Base-by-base conservation (phyloP, 1,140 invertebrate species). In the Acarapis woodi region DNA sequence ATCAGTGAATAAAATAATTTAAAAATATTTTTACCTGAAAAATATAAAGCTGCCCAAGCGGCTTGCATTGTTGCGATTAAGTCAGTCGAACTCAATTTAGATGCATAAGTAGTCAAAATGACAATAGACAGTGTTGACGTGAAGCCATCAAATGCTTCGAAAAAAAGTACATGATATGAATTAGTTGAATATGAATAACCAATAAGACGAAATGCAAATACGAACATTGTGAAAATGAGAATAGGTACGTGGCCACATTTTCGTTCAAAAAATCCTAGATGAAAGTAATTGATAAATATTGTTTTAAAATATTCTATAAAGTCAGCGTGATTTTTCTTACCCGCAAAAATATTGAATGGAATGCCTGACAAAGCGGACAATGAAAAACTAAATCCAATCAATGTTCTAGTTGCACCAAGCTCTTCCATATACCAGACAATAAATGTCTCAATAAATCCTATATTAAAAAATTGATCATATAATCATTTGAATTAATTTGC, bases 401-500 rank as follows among this genome's bases (percentile, higher is more conserved):
- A 56, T 4, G 69, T 69, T 42, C 71, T 65, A 1, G 68, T 68
- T 5, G 66, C 71, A 10, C 71, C 73, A 37, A 78, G 54, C 49
- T 73, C 72, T 53, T 75, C 66, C 10, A 80, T 60, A 39, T 75
- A 62, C 73, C 73, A 78, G 52, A 78, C 79, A 5, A 80, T 56
- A 53, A 78, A 83, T 41, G 68, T 75, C 51, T 78, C 74, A 31
- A 77, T 68, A 51, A 73, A 76, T 8, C 74, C n/a, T n/a, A n/a
- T n/a, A n/a, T n/a, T n/a, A n/a, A n/a, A n/a, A n/a, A n/a, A n/a
- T n/a, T n/a, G n/a, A n/a, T n/a, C n/a, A n/a, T n/a, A n/a, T n/a
- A n/a, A n/a, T n/a, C n/a, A n/a, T n/a, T n/a, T n/a, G n/a, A n/a
- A n/a, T n/a, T n/a, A n/a, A n/a, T n/a, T n/a, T n/a, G n/a, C n/a